These are phyloP conservation scores for Zaprionus bogoriensis DNA, from an alignment of 2,888 invertebrate species.

Conservation along the genomic window DNA sequence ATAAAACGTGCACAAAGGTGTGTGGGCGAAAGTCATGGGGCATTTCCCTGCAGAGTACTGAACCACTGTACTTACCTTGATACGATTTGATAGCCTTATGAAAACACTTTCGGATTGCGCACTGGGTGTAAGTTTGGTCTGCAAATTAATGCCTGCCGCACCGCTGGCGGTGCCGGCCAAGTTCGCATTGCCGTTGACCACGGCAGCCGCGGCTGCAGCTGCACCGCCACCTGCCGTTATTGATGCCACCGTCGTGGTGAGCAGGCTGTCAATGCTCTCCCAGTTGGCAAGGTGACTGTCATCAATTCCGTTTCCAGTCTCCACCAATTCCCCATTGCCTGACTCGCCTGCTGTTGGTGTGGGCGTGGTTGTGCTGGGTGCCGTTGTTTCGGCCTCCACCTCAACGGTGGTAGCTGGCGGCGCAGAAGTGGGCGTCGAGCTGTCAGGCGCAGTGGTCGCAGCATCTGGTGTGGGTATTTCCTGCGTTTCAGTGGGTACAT, in stretches of 20 bases:
- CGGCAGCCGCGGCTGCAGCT: conserved; percentile 57
- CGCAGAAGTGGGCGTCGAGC: background rate
- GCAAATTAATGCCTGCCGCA: conserved; percentile 51
- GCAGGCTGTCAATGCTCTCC: conserved; percentile 80
- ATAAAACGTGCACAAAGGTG: no score
- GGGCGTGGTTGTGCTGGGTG: conserved; percentile 9
- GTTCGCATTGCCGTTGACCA: conserved; percentile 62
- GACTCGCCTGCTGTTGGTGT: conserved; percentile 19
- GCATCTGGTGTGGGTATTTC: conserved; percentile 21
- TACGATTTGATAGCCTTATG: conserved; percentile 95
- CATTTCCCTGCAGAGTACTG: background rate
- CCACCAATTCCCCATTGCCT: conserved; percentile 34
- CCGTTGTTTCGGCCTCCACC: conserved; percentile 9
- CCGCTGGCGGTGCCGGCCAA: conserved; percentile 14
- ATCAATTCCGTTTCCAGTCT: conserved; percentile 48
- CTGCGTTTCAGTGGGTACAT: conserved; percentile 41
- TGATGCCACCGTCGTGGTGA: conserved; percentile 73
- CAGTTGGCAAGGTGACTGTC: conserved; percentile 64
- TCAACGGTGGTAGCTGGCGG: conserved; percentile 21
- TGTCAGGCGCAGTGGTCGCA: background rate
- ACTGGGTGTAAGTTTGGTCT: conserved; percentile 77
- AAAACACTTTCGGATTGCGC: conserved; percentile 97
- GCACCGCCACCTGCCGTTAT: conserved; percentile 55
- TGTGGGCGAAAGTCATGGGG: no score
- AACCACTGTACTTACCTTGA: conserved; percentile 87